Conservation (phyloP, 2,113 vertebrate species). For the Sterna hirundo region DNA sequence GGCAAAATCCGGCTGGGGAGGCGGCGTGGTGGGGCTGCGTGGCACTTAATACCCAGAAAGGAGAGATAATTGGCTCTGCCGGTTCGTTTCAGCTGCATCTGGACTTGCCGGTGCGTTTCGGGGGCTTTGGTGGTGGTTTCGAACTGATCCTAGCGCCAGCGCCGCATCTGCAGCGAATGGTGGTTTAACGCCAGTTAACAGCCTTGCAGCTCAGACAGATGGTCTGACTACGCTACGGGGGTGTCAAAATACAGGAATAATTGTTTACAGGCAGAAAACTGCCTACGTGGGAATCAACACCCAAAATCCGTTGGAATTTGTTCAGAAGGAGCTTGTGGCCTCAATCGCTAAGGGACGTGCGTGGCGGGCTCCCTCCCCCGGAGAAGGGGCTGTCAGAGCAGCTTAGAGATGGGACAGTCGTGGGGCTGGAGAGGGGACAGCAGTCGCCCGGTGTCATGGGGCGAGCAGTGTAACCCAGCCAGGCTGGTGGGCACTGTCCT, state of each 20-base stretch:
- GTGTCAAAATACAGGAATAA: background rate
- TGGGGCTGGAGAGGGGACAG: background rate
- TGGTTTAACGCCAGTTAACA: background rate
- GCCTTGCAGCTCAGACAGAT: background rate
- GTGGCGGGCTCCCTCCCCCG: background rate
- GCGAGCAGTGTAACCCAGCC: fast-evolving
- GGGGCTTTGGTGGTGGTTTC: background rate
- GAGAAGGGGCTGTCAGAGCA: background rate
- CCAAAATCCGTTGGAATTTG: background rate
- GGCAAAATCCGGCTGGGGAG: background rate
- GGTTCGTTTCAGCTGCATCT: fast-evolving
- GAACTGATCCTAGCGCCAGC: background rate
- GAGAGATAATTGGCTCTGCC: background rate
- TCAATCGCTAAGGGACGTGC: background rate
- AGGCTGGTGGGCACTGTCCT: background rate
- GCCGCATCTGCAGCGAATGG: background rate
- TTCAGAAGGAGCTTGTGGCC: background rate
- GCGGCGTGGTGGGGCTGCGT: background rate
- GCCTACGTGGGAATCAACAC: background rate
- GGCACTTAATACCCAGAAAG: background rate
- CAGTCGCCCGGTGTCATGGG: fast-evolving
- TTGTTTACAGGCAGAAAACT: background rate
- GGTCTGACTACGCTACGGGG: background rate
- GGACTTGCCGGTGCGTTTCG: fast-evolving
- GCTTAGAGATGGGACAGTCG: fast-evolving